A percentile compares a stretch with the other conserved stretches of the same genome.
These are phyloP conservation scores for Myotis brandtii DNA, from an alignment of 2,113 vertebrate genomes.

Conservation along the genomic window DNA sequence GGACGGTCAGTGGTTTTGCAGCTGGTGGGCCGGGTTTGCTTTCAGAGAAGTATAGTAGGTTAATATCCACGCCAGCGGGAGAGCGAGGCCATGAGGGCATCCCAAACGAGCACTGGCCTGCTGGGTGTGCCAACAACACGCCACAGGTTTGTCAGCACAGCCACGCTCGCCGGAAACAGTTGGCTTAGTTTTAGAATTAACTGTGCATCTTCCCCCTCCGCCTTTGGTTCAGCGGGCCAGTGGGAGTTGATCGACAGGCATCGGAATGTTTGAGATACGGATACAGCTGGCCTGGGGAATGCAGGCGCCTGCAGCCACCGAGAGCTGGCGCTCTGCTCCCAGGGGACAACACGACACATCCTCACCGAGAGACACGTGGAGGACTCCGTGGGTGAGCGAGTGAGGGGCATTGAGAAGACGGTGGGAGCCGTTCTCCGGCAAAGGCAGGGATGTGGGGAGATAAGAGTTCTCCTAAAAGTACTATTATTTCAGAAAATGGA, in stretches of 20 bases:
- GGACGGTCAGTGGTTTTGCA: neutral
- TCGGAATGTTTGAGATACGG: accelerated
- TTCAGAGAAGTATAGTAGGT: neutral
- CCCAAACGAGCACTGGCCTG: no score
- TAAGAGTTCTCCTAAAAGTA: neutral
- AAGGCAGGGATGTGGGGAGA: neutral
- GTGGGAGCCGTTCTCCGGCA: neutral
- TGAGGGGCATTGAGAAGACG: accelerated
- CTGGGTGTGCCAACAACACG: neutral
- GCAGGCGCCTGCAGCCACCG: accelerated
- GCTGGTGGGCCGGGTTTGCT: neutral
- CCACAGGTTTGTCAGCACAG: accelerated
- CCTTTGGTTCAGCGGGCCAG: neutral
- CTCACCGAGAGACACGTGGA: accelerated
- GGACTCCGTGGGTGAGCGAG: accelerated
- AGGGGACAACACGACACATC: accelerated
- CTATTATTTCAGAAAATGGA: neutral
- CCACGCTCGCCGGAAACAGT: neutral
- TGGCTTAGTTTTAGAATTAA: neutral
- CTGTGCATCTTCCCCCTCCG: neutral
- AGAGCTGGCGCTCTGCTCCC: accelerated
- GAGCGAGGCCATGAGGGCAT: accelerated
- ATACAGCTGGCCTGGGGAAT: neutral
- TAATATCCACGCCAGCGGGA: accelerated
- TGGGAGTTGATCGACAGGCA: neutral